Conservation (phyloP, 1,140 invertebrate genomes). For the Drosophila varians region DNA sequence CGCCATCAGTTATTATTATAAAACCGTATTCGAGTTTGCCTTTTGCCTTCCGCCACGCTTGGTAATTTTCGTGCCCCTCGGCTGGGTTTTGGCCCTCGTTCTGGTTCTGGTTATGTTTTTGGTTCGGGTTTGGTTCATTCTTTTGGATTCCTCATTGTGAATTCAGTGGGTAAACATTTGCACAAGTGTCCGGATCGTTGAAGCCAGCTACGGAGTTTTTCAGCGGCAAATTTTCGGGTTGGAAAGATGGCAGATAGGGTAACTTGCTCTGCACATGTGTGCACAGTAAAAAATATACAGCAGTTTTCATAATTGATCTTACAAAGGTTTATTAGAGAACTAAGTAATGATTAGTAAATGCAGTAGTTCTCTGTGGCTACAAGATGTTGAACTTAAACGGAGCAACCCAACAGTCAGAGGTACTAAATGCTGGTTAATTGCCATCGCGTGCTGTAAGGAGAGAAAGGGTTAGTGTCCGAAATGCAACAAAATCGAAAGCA, state of each 20-base stretch:
- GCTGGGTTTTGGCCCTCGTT: slow-evolving; percentile 23
- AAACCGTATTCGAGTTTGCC: slow-evolving; percentile 62
- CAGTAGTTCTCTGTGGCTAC: background rate
- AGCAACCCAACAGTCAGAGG: background rate
- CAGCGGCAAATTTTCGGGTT: slow-evolving; percentile 5
- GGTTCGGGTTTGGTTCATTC: slow-evolving; percentile 13
- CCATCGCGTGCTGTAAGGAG: slow-evolving; percentile 29
- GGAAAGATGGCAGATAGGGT: background rate
- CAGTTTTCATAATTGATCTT: no score
- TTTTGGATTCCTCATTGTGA: slow-evolving; percentile 63
- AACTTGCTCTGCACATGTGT: background rate
- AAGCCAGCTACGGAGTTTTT: slow-evolving; percentile 30
- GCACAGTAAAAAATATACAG: background rate
- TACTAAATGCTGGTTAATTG: slow-evolving; percentile 46
- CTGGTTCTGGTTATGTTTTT: slow-evolving; percentile 19
- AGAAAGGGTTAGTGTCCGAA: slow-evolving; percentile 47
- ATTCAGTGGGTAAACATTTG: slow-evolving; percentile 80
- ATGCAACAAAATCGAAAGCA: slow-evolving; percentile 46
- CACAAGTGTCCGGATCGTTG: slow-evolving; percentile 63
- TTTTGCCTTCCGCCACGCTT: slow-evolving; percentile 64
- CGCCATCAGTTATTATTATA: slow-evolving; percentile 61
- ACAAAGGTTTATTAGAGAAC: no score
- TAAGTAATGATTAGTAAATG: background rate
- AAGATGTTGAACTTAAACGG: no score
- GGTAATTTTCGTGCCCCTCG: slow-evolving; percentile 35